Conservation (phyloP, 2,888 invertebrate genomes). For the Deroplatys truncata region DNA sequence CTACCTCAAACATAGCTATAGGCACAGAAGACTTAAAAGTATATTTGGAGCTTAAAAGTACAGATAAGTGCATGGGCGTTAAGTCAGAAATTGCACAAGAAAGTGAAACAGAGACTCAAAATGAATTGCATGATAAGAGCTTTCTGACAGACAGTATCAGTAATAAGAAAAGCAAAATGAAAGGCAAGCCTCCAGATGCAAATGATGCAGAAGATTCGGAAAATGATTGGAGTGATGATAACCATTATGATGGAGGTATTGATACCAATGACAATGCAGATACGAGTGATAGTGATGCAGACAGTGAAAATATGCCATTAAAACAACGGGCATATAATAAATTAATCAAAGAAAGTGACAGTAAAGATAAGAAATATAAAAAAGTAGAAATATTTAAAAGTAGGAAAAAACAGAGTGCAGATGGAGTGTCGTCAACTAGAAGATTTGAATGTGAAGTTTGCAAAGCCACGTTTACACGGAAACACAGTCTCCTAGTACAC, state of each 20-base stretch:
- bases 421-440: not conserved
- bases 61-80: not conserved
- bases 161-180: not conserved
- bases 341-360: not conserved
- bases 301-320: not conserved
- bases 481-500: conserved; percentile 17
- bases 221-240: conserved; percentile 7
- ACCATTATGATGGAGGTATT: not conserved
- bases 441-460: conserved; percentile 19
- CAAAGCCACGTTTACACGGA: conserved; percentile 16
- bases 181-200: not conserved
- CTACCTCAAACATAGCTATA: not conserved
- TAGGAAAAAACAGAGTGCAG: not conserved
- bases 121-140: not conserved
- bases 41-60: not conserved
- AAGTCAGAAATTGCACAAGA: not conserved
- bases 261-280: not conserved
- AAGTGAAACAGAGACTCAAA: not conserved
- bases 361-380: not conserved
- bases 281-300: conserved; percentile 1
- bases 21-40: not conserved
- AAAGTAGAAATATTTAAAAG: not conserved
- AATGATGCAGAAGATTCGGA: not conserved
- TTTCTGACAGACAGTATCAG: not conserved
- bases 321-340: not conserved